phyloP scores from a whole-genome alignment of 37 sponge, comb jelly and placozoan species.

The Chondrilla cf. caribensis region DNA sequence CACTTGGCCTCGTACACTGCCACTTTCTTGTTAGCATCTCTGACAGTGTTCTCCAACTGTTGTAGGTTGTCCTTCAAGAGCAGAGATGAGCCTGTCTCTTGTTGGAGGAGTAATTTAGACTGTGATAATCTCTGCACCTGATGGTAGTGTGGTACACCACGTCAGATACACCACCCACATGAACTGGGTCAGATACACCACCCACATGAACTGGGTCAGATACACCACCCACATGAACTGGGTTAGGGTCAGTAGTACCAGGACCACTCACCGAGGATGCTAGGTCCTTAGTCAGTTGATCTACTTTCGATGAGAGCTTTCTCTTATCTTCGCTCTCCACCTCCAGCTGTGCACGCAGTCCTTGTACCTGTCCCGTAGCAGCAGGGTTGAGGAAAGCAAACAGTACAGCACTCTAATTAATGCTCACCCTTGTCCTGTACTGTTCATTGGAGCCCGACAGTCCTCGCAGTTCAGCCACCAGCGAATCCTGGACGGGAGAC shows the following conservation, averaged over 20 bases:
- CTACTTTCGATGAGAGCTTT: background rate
- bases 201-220: too few species aligned
- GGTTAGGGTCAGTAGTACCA: too few species aligned
- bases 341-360: conserved; percentile 16
- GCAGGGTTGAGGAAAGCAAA: too few species aligned
- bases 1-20: background rate
- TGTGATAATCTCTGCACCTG: background rate
- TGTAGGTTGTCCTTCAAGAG: background rate
- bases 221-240: too few species aligned
- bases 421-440: conserved; percentile 31
- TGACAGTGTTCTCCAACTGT: background rate
- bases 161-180: background rate
- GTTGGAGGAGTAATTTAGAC: background rate
- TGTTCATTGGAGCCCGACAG: conserved; percentile 9
- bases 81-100: background rate
- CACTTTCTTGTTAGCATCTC: background rate
- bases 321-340: conserved; percentile 15
- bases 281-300: conserved; percentile 9
- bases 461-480: conserved; percentile 13
- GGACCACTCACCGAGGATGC: conserved; percentile 14
- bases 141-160: background rate
- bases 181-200: too few species aligned
- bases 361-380: conserved; percentile 20
- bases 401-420: background rate
- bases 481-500: background rate